Base-by-base conservation (phyloP, 1,140 invertebrate species). In the Hirudo medicinalis region DNA sequence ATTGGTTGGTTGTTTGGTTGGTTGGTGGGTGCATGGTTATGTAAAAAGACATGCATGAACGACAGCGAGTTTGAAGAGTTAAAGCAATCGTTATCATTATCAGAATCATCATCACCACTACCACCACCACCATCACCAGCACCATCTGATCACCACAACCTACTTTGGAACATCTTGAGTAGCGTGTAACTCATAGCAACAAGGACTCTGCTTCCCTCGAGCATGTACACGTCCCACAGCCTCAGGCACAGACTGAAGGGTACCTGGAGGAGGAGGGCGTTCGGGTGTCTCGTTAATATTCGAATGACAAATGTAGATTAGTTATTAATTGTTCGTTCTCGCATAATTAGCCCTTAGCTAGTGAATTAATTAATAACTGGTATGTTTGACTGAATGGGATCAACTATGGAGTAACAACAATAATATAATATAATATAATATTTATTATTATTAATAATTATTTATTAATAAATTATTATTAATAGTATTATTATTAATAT, bases 181-280 rank as follows among this genome's bases (percentile, higher is more conserved):
- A 99, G 89, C 75, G 90, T 95, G 79, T 94, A 97, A 6, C 94
- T 92, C 90, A 97, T 97, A 29, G 90, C 91, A n/a, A 92, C 88
- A 70, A 99, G 86, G 60, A 98, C 86, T 67, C 88, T 86, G 79
- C 99, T 96, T 0, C 97, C 97, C 76, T 97, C 92, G 74, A 96
- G 83, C 72, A 99, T 85, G 84, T 94, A 98, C 75, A 97, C 88
- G 83, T 99, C 97, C 96, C 96, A 99, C 54, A 99, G 87, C 76
- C 97, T 86, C 71, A 97, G 84, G 76, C 92, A 92, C 71, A 97
- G 84, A 80, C 89, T 90, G 81, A 97, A 97, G 60, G 94, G 94
- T 69, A 91, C 88, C 89, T 91, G 80, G 13, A 75, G 72, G 71
- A 73, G n/a, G n/a, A n/a, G n/a, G n/a, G n/a, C n/a, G n/a, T n/a